These are phyloP conservation scores for Lanistes nyassanus DNA, from an alignment of 1,140 invertebrate genomes.

Conservation along the genomic window DNA sequence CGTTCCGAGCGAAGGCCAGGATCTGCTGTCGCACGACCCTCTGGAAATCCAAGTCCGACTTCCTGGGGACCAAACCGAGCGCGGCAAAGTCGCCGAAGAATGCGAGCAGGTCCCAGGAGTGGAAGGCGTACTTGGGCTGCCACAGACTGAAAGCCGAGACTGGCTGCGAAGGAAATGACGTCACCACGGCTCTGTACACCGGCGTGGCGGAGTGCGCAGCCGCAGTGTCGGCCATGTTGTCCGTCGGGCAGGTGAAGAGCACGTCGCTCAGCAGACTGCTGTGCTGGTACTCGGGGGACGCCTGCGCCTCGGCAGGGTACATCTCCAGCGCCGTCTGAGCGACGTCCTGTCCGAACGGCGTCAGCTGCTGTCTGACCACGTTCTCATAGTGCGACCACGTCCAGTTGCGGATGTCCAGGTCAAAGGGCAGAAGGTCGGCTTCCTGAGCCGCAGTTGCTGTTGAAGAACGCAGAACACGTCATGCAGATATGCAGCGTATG, in stretches of 20 bases:
- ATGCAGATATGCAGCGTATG: too few relatives aligned
- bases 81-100: slow-evolving; percentile 49
- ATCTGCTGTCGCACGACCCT: slow-evolving; percentile 41
- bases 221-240: slow-evolving; percentile 32
- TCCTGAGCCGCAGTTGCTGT: slow-evolving; percentile 39
- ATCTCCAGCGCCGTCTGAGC: slow-evolving; percentile 31
- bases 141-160: slow-evolving; percentile 34
- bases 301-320: slow-evolving; percentile 30
- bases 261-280: slow-evolving; percentile 43
- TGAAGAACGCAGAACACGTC: too few relatives aligned
- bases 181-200: slow-evolving; percentile 45
- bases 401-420: slow-evolving; percentile 38
- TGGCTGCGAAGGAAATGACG: slow-evolving; percentile 37
- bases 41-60: slow-evolving; percentile 43
- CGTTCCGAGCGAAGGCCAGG: slow-evolving; percentile 40
- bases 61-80: slow-evolving; percentile 33
- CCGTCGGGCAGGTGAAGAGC: slow-evolving; percentile 39
- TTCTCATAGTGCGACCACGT: slow-evolving; percentile 42
- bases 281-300: slow-evolving; percentile 40
- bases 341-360: slow-evolving; percentile 33
- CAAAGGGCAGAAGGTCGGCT: slow-evolving; percentile 13
- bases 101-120: slow-evolving; percentile 51
- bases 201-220: slow-evolving; percentile 32
- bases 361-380: slow-evolving; percentile 34
- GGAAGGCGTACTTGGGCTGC: slow-evolving; percentile 35